phyloP scores from a whole-genome alignment of 2,888 invertebrate genomes.

The Notocelia uddmanniana region DNA sequence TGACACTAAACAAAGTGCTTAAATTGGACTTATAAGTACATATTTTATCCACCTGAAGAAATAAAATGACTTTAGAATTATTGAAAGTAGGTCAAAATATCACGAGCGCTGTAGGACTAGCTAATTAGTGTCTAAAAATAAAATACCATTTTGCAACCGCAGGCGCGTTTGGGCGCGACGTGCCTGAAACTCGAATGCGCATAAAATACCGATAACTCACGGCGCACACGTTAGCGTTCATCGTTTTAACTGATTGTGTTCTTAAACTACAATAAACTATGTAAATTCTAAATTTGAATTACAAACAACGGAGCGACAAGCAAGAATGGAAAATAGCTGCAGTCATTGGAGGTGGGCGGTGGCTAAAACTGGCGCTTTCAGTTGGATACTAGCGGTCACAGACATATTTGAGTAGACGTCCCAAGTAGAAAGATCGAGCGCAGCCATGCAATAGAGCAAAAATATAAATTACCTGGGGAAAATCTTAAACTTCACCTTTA shows the following conservation, averaged over 20 bases:
- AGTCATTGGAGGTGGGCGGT: slow-evolving; percentile 56
- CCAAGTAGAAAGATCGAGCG: not conserved
- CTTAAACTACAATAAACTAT: slow-evolving; percentile 78
- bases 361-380: slow-evolving; percentile 64
- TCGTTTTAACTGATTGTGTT: slow-evolving; percentile 75
- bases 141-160: not conserved
- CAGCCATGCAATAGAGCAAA: too few relatives aligned
- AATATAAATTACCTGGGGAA: too few relatives aligned
- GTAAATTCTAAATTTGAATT: slow-evolving; percentile 78
- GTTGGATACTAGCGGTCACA: slow-evolving; percentile 11
- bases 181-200: slow-evolving; percentile 32
- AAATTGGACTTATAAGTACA: too few relatives aligned
- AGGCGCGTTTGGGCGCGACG: not conserved
- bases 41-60: too few relatives aligned
- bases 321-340: slow-evolving; percentile 48
- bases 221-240: slow-evolving; percentile 48
- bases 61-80: too few relatives aligned
- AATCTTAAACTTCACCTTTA: too few relatives aligned
- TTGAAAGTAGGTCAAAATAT: too few relatives aligned
- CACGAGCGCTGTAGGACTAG: too few relatives aligned
- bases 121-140: not conserved
- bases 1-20: too few relatives aligned
- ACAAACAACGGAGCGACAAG: slow-evolving; percentile 66
- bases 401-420: not conserved
- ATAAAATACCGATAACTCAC: slow-evolving; percentile 54